These are phyloP conservation scores for Perca flavescens DNA, from an alignment of 2,113 vertebrate species.

Conservation along the genomic window DNA sequence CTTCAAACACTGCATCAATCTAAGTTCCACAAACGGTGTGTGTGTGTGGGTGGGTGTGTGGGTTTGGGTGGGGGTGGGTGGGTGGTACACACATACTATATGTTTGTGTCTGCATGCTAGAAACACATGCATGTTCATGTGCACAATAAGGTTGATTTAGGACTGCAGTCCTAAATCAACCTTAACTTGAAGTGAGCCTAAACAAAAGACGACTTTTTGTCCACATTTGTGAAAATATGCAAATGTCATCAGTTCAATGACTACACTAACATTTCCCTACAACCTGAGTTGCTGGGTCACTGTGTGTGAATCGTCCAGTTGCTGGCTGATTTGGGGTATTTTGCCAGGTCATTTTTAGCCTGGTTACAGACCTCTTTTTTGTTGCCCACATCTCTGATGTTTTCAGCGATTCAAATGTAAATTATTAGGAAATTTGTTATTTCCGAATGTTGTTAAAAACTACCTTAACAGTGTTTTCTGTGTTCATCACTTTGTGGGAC, in stretches of 20 bases:
- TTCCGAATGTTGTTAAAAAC: background rate
- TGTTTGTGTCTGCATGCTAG: slow-evolving; percentile 5
- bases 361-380: background rate
- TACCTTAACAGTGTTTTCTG: background rate
- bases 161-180: too few relatives aligned
- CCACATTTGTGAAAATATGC: too few relatives aligned
- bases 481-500: background rate
- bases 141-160: too few relatives aligned
- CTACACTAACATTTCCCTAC: background rate
- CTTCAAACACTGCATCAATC: slow-evolving; percentile 72
- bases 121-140: background rate
- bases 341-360: background rate
- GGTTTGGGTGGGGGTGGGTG: background rate
- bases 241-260: background rate
- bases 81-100: too few relatives aligned
- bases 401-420: background rate
- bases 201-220: too few relatives aligned
- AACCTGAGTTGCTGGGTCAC: background rate
- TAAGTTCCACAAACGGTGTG: slow-evolving; percentile 40
- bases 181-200: too few relatives aligned
- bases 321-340: background rate
- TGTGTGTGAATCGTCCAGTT: background rate
- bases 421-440: background rate
- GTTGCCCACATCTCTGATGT: background rate
- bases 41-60: slow-evolving; percentile 17